Conservation (phyloP, 2,797 vertebrate genomes). For the Girardinus metallicus region DNA sequence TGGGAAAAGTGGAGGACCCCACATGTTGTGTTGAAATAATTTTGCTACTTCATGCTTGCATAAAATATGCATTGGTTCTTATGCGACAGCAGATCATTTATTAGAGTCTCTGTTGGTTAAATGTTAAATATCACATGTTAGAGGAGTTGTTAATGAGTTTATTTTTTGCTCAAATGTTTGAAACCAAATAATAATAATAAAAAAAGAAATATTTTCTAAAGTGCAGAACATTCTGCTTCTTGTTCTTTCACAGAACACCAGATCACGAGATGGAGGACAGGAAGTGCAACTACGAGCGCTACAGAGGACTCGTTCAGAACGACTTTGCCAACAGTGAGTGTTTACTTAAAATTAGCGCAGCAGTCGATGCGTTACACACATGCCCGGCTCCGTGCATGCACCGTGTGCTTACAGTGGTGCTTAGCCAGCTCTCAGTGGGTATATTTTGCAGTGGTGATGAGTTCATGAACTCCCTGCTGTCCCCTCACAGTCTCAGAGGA, state of each 20-base stretch:
- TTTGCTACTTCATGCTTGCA: too few relatives aligned
- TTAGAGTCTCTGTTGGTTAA: not conserved
- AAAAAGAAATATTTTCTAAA: not conserved
- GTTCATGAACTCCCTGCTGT: slow-evolving; percentile 37
- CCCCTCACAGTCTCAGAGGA: slow-evolving; percentile 90
- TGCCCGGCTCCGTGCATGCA: not conserved
- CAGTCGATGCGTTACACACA: not conserved
- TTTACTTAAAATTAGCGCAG: not conserved
- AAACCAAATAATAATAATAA: not conserved
- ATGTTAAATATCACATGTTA: not conserved
- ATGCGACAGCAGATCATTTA: not conserved
- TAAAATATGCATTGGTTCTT: not conserved
- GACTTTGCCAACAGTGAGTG: slow-evolving; percentile 96
- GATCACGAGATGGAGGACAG: slow-evolving; percentile 95
- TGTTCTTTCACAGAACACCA: slow-evolving; percentile 77
- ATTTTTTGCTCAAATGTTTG: not conserved
- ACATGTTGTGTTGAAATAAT: not conserved
- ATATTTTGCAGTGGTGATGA: slow-evolving; percentile 42
- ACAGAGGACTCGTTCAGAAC: slow-evolving; percentile 95
- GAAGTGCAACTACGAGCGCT: slow-evolving; percentile 96
- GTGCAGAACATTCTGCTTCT: slow-evolving; percentile 8
- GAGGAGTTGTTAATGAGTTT: not conserved
- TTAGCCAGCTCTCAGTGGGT: slow-evolving; percentile 32
- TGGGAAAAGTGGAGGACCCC: not conserved
- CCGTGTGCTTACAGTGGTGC: not conserved